phyloP scores from a whole-genome alignment of 2,113 vertebrate genomes.

The Natator depressus region DNA sequence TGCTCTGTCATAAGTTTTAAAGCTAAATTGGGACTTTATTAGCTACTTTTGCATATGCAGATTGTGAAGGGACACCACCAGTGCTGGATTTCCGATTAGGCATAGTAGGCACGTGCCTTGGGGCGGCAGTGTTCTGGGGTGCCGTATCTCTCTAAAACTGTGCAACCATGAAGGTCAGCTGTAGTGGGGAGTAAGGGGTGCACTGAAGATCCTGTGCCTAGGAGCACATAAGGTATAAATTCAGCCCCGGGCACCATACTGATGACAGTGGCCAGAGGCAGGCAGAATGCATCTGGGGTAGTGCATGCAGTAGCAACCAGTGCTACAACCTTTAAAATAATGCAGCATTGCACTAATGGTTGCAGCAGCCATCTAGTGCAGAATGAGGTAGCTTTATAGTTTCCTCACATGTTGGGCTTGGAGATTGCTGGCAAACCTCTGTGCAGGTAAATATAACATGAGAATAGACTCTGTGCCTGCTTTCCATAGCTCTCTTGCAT shows the following conservation, averaged over 20 bases:
- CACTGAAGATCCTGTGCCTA: too few species aligned
- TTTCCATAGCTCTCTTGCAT: neutral
- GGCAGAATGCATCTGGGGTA: neutral
- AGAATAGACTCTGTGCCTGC: neutral
- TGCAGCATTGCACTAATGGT: neutral
- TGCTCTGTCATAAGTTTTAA: neutral
- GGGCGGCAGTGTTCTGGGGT: too few species aligned
- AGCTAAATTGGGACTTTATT: neutral
- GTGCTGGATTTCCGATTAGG: too few species aligned
- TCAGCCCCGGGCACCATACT: neutral
- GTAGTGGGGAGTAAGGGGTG: rapidly evolving
- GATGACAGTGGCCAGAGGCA: neutral
- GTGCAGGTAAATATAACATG: too few species aligned
- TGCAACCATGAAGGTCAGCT: too few species aligned
- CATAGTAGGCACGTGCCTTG: too few species aligned
- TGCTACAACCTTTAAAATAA: neutral
- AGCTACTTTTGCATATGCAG: neutral
- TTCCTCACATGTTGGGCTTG: neutral
- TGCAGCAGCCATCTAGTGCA: neutral
- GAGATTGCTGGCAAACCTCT: neutral
- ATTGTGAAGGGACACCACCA: neutral
- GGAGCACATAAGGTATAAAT: too few species aligned
- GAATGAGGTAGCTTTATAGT: neutral
- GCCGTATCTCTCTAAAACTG: too few species aligned
- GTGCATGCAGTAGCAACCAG: neutral